Base-by-base conservation (phyloP, 2,888 invertebrate genomes). In the Caenorhabditis wallacei region DNA sequence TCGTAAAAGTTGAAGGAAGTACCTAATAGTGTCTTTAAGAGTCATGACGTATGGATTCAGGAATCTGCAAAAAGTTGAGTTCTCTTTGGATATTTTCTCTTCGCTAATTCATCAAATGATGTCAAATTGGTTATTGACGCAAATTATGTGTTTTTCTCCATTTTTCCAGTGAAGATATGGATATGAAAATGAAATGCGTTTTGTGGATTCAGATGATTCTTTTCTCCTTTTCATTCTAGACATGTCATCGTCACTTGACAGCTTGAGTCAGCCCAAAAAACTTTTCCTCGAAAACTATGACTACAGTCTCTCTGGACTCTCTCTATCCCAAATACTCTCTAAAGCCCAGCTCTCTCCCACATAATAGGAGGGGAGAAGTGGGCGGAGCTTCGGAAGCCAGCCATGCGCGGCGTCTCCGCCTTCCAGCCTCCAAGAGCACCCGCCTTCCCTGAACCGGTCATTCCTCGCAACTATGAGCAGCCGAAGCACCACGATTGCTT, bases 391-490 rank as follows among this genome's bases (percentile, higher is more conserved):
- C 11, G 54, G 68, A 8, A 61, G 61, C 68, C 53, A 78, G 78
- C 78, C 78, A 69, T 78, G 78, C 69, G 78, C 69, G 63, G 63
- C 78, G 26, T 68, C 56, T 63, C 72, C 66, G 68, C 72, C 72
- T 80, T 80, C 37, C 72, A 68, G 70, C 57, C 57, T 18, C 10
- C 54, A 18, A 43, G 30, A 40, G 59, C 54, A 35, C 68, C 57
- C 72, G 68, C 68, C 72, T 53, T 48, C 53, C 24, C 30, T 37
- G 56, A 74, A 68, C 72, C 66, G 78, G 68, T 82, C 78, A 82
- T 82, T 82, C 59, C 82, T 82, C 78, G 78, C 82, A 82, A 78
- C 82, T 82, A 82, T 82, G 82, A 82, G 82, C 78, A 82, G 78
- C 78, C 82, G 78, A 74, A 78, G 78, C 71, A 81, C 80, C 64